Evolutionary conservation across 2,113 vertebrate genomes (phyloP).

Genomic region (Pachycephala philippinensis): DNA sequence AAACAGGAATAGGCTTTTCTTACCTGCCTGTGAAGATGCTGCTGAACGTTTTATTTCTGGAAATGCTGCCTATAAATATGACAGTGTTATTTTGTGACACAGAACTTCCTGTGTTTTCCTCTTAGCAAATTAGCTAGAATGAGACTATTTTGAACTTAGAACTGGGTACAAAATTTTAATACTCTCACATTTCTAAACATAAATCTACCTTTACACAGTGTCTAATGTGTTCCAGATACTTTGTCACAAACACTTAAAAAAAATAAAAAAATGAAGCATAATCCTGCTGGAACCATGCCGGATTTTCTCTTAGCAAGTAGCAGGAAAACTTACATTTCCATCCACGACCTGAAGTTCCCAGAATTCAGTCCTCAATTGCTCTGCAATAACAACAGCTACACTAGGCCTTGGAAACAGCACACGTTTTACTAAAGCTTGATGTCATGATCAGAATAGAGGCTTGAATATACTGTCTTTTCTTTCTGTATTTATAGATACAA

Average conservation of each 20-base stretch:
- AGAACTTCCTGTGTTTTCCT: background rate
- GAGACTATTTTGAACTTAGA: background rate
- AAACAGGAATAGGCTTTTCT: constrained; percentile 13
- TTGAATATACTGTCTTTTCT: background rate
- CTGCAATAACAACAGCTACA: background rate
- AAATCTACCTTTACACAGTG: background rate
- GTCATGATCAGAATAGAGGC: background rate
- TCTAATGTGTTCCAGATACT: background rate
- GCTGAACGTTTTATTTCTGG: background rate
- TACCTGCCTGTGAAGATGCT: background rate
- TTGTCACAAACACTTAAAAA: background rate
- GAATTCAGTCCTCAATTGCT: background rate
- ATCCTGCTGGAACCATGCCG: background rate
- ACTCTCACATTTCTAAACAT: background rate
- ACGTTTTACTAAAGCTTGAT: background rate
- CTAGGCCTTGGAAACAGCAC: background rate
- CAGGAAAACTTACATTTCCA: background rate
- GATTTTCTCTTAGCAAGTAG: background rate
- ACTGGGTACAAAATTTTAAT: background rate
- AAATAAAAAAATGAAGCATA: background rate
- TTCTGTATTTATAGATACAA: background rate
- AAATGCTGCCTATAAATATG: background rate
- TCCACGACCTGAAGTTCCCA: background rate
- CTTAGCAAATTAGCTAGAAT: background rate
- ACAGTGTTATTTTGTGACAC: background rate